Conservation (phyloP, 2,888 invertebrate genomes). For the Eupithecia insigniata region DNA sequence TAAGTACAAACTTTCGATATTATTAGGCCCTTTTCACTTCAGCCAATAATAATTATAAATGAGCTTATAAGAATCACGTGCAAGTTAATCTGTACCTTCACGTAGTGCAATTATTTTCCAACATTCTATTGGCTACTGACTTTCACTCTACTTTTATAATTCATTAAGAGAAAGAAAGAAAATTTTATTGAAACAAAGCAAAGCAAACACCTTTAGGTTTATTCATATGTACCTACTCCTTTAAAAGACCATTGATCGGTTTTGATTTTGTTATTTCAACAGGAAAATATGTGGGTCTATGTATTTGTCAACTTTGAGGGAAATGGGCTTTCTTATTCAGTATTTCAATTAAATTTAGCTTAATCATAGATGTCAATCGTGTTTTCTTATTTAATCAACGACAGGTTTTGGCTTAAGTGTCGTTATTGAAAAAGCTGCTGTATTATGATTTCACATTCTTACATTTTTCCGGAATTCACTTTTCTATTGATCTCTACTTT, state of each 20-base stretch:
- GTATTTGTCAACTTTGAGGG: not conserved
- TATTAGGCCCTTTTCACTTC: constrained; percentile 1
- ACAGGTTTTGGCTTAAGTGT: not conserved
- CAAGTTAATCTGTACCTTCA: constrained; percentile 53
- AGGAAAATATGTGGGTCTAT: not conserved
- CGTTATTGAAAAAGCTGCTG: not conserved
- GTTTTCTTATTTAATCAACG: not conserved
- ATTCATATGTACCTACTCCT: no score
- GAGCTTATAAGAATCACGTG: constrained; percentile 21
- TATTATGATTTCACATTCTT: not conserved
- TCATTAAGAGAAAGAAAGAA: no score
- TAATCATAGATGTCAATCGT: not conserved
- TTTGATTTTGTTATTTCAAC: no score
- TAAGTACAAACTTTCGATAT: not conserved
- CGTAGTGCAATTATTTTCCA: constrained; percentile 54
- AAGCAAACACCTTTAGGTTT: no score
- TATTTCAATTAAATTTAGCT: not conserved
- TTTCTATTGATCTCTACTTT: not conserved
- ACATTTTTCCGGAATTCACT: not conserved
- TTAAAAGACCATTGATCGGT: no score
- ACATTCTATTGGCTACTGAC: constrained; percentile 53
- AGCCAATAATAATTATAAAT: constrained; percentile 3
- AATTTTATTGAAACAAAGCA: no score
- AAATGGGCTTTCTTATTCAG: not conserved
- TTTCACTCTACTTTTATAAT: constrained; percentile 71